Percentiles rank a stretch among this genome's conserved stretches.
phyloP scores from a whole-genome alignment of 2,888 invertebrate species.

The Zele albiditarsus region DNA sequence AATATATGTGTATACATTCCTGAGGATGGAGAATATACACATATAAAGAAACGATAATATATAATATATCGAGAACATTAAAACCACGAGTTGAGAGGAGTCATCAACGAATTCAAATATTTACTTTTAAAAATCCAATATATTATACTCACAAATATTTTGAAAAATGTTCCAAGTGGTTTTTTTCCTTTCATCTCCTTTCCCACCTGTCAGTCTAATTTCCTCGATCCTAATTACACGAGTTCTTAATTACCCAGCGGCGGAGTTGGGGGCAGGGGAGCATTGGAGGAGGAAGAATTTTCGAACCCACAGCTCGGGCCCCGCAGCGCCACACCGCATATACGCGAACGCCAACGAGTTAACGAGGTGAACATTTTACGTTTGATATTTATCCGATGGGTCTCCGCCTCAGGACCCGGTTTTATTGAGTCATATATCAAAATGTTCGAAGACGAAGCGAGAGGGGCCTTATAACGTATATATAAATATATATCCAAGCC shows the following conservation, averaged over 20 bases:
- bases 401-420: conserved; percentile 63
- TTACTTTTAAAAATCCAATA: neutral
- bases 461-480: conserved; percentile 25
- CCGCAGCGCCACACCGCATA: conserved; percentile 35
- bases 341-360: conserved; percentile 56
- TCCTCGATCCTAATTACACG: conserved; percentile 57
- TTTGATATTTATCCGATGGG: conserved; percentile 67
- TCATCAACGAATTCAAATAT: conserved; percentile 21
- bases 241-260: conserved; percentile 57
- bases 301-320: conserved; percentile 27
- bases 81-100: neutral
- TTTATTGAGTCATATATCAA: conserved; percentile 72
- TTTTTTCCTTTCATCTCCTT: neutral
- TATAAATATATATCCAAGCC: conserved; percentile 26
- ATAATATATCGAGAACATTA: conserved; percentile 21
- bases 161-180: conserved; percentile 2
- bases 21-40: neutral
- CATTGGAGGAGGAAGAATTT: conserved; percentile 10
- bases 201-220: conserved; percentile 42
- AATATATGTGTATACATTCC: neutral
- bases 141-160: conserved; percentile 1
- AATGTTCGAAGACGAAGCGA: conserved; percentile 49
- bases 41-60: conserved; percentile 17
- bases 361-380: conserved; percentile 68
- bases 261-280: conserved; percentile 9